Evolutionary conservation across 1,140 invertebrate species (phyloP), one percentile per base, ranked within the genome.

Genomic region (Zaprionus camerounensis): DNA sequence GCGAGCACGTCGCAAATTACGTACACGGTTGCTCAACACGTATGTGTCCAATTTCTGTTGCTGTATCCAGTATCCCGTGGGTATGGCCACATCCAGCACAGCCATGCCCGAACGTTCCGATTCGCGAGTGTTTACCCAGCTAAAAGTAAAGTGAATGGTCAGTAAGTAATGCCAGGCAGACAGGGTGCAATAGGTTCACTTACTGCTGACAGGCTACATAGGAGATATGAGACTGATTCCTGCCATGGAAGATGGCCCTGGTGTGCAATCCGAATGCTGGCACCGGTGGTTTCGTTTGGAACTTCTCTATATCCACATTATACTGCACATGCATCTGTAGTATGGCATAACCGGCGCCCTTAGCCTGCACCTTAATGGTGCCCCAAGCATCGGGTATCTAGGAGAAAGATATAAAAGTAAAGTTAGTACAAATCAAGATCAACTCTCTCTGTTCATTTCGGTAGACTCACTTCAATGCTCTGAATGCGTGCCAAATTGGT

Each of bases 281-380:
- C 36, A 97, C 94, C 5, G 98, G 97, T 20, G 98, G 97, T 72
- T 95, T 93, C 2, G 97, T 98, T 92, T 98, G 96, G 93, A 98
- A 97, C 87, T 95, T 95, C n/a, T 94, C 92, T 77, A 96, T 96
- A 92, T 99, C 98, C 28, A 99, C 97, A 93, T 99, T 98, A 92
- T 99, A 98, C 87, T 98, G 97, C n/a, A 98, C 97, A 55, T 96
- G 96, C 95, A 99, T 96, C 94, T 99, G 97, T 46, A 98, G 94
- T 78, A 98, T 96, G 2, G 98, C 98, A 92, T 97, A 97, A 22
- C 98, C 98, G 17, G 97, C 96, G 69, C 98, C 98, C 91, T 96
- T 96, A 1, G 97, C 98, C 85, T 97, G 95, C 1, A 99, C 96
- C 92, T 97, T 97, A 1, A 99, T 96, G 12, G 97, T 98, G 76